Percentiles rank a stretch among this genome's conserved stretches.
phyloP scores from a whole-genome alignment of 92 coral and sea anemone species.

The Muricea muricata region DNA sequence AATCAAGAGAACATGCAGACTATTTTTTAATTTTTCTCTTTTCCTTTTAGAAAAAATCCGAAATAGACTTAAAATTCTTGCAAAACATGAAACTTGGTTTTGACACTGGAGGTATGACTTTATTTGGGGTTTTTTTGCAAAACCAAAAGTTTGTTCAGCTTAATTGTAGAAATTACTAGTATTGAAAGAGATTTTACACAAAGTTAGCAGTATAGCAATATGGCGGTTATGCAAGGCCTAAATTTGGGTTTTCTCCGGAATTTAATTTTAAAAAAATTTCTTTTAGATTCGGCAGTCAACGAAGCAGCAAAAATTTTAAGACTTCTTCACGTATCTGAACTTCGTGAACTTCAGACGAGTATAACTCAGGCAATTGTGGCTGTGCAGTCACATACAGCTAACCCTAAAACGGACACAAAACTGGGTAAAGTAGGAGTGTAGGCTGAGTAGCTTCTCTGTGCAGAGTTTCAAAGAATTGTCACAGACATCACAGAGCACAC shows the following conservation, averaged over 20 bases:
- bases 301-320: constrained; percentile 97
- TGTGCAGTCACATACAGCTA: constrained; percentile 92
- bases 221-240: no score
- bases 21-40: constrained; percentile 7
- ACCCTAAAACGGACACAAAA: constrained; percentile 92
- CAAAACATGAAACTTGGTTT: constrained; percentile 80
- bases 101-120: constrained; percentile 97
- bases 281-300: constrained; percentile 93
- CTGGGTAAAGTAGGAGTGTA: constrained; percentile 89
- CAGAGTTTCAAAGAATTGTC: background rate
- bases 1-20: no score
- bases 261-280: background rate
- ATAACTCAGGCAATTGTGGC: constrained; percentile 97
- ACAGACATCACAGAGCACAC: no score
- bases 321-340: constrained; percentile 84
- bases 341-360: constrained; percentile 92
- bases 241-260: background rate
- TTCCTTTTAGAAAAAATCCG: constrained; percentile 66
- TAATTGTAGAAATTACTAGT: no score
- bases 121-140: no score
- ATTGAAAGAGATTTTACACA: no score
- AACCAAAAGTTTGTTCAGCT: no score
- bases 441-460: background rate
- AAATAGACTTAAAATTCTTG: constrained; percentile 70
- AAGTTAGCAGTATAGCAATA: no score